phyloP scores from a whole-genome alignment of 1,140 invertebrate species.

The Philotrypesis tridentata region DNA sequence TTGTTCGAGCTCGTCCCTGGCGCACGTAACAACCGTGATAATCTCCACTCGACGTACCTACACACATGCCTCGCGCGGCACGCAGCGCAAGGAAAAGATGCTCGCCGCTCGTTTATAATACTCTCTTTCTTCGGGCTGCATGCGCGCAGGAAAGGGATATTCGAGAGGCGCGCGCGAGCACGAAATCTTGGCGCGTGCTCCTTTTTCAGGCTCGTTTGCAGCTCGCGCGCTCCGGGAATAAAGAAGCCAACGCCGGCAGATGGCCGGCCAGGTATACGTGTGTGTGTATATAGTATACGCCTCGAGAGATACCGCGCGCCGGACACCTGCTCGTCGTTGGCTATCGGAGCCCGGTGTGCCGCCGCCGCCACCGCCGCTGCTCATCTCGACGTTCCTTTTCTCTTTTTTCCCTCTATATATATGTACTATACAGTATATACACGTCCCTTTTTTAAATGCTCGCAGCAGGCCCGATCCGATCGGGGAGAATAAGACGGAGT shows the following conservation, averaged over 20 bases:
- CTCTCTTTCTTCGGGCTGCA: background rate
- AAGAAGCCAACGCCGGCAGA: constrained; percentile 35
- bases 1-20: background rate
- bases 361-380: background rate
- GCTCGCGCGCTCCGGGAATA: background rate
- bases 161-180: background rate
- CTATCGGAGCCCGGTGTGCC: constrained; percentile 37
- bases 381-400: background rate
- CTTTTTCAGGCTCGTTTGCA: background rate
- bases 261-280: constrained; percentile 27
- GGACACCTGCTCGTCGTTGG: constrained; percentile 47
- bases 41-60: background rate
- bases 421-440: background rate
- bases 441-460: background rate
- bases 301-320: constrained; percentile 23
- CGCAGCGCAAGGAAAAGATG: background rate
- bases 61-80: background rate
- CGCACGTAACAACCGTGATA: background rate
- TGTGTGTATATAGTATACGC: too few species aligned
- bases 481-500: too few species aligned
- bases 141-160: background rate
- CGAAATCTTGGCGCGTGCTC: constrained; percentile 25
- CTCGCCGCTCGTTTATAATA: constrained; percentile 1
- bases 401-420: background rate
- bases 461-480: constrained; percentile 38